Evolutionary conservation across 2,113 vertebrate species (phyloP).

Genomic region (Brachypteracias leptosomus): DNA sequence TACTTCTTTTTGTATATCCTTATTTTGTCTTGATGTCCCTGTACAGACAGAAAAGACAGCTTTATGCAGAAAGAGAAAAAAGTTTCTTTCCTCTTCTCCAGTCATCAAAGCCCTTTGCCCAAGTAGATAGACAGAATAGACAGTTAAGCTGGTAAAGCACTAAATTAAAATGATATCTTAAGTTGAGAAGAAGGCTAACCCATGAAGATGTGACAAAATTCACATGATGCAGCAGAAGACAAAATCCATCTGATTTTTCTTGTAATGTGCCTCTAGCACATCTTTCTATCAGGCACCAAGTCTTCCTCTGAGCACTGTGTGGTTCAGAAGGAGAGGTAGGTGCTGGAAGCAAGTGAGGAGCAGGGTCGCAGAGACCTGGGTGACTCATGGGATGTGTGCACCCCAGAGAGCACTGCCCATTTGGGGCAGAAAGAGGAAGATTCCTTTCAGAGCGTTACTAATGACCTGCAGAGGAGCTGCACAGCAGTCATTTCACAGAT

Average conservation of each 20-base stretch:
- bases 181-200: not conserved
- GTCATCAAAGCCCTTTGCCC: not conserved
- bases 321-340: not conserved
- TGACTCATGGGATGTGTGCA: not conserved
- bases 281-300: not conserved
- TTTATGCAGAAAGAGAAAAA: not conserved
- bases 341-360: not conserved
- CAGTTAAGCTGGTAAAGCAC: not conserved
- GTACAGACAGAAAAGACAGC: not conserved
- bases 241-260: not conserved
- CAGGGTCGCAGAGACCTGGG: not conserved
- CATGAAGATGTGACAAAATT: not conserved
- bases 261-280: not conserved
- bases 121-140: not conserved
- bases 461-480: slow-evolving; percentile 89
- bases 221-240: not conserved
- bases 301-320: not conserved
- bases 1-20: not conserved
- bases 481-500: slow-evolving; percentile 93
- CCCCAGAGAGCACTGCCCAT: slow-evolving; percentile 50
- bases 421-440: slow-evolving; percentile 66
- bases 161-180: not conserved
- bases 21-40: not conserved
- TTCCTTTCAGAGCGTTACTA: slow-evolving; percentile 83
- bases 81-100: not conserved